Base-by-base conservation (phyloP, 2,113 vertebrate species). In the Vulpes lagopus region DNA sequence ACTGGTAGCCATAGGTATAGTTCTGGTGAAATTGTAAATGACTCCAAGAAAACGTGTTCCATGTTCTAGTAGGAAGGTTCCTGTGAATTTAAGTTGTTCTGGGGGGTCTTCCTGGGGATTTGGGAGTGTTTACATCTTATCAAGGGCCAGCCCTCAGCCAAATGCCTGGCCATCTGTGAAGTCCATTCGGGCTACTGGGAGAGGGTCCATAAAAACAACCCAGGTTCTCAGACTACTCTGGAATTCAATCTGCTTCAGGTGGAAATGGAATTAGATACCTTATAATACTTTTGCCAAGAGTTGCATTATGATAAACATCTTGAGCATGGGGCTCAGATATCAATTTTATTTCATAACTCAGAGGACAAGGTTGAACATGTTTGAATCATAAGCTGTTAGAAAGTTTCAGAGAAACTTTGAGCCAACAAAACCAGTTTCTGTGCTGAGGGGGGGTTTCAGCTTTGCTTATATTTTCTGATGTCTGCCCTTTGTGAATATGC, bases 341-440 rank as follows among this genome's bases (percentile, higher is more conserved):
- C 67, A 30, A 23, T 82, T 30, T 5, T 62, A 10, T 80, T 84
- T 91, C 74, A 84, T 22, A 89, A 76, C 30, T 38, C 60, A 89
- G 59, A 89, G 30, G 67, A n/a, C 8, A 67, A 73, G 38, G 4
- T 59, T 78, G 32, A 84, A 35, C 35, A 84, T 11, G 9, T 30
- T 86, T 92, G 79, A 88, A 20, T 67, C 81, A n/a, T 79, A 82
- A 35, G 22, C 64, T 23, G 67, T 74, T 84, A 89, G 76, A 32
- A 93, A 86, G 64, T 32, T 60, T 67, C 15, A 11, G 76, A 93
- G 69, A 80, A 96, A 73, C 71, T 57, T 35, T 73, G 43, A 95
- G 91, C 59, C 71, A 67, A 85, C 55, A 80, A 49, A 89, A 65
- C 27, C 14, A 81, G 35, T 35, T 84, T 38, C 59, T 69, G 10